These are phyloP conservation scores for Pogonocichla stellata DNA, from an alignment of 2,113 vertebrate genomes.

Conservation along the genomic window DNA sequence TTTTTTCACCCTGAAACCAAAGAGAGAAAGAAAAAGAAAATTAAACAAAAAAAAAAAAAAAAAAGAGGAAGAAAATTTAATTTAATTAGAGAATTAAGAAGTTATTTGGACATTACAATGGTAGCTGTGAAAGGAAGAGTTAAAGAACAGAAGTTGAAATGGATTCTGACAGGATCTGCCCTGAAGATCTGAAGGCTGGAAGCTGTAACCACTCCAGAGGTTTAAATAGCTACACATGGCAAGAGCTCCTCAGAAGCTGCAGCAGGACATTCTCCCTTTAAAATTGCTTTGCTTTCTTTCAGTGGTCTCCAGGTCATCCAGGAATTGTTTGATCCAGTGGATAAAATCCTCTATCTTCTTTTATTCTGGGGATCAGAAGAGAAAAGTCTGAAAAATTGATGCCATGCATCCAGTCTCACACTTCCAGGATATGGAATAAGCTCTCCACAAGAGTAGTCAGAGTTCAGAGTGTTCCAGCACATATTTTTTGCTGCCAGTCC, in stretches of 20 bases:
- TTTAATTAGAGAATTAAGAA: neutral
- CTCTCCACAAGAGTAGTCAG: neutral
- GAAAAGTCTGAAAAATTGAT: neutral
- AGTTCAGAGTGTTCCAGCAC: neutral
- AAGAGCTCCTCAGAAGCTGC: neutral
- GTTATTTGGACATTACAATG: neutral
- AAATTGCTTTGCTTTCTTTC: neutral
- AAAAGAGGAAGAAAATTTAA: neutral
- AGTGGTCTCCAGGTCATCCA: neutral
- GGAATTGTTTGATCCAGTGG: neutral
- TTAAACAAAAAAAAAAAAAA: neutral
- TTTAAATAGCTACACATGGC: neutral
- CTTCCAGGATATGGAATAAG: neutral
- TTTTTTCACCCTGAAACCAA: neutral
- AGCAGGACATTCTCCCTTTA: neutral
- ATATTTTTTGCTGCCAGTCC: neutral
- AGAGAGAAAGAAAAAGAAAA: no score
- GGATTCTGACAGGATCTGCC: neutral
- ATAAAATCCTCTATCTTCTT: neutral
- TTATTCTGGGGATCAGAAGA: neutral
- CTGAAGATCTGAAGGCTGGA: neutral
- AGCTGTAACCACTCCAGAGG: neutral
- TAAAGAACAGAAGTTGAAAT: neutral
- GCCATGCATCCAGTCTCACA: neutral
- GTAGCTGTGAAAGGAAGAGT: neutral